phyloP scores from a whole-genome alignment of 1,140 invertebrate species.

The Zaprionus tsacasi region DNA sequence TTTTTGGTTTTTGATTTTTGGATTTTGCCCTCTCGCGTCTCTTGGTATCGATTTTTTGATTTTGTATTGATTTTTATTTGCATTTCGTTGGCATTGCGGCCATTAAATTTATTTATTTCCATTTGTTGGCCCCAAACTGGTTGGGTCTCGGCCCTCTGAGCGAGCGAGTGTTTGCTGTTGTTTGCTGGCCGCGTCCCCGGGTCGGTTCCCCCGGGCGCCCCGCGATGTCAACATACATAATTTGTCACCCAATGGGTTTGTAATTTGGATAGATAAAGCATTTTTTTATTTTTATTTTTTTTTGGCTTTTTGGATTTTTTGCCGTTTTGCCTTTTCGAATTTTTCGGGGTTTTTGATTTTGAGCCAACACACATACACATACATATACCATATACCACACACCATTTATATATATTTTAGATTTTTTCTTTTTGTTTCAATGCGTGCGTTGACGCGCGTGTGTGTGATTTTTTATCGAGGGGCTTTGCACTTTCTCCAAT shows the following conservation, averaged over 20 bases:
- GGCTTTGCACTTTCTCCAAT: slow-evolving; percentile 79
- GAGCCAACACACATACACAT: neutral
- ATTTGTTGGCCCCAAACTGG: slow-evolving; percentile 69
- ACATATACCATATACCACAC: neutral
- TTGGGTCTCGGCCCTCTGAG: slow-evolving; percentile 32
- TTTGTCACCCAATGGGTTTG: slow-evolving; percentile 76
- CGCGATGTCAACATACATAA: slow-evolving; percentile 66
- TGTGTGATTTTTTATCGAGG: slow-evolving; percentile 39
- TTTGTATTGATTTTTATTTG: slow-evolving; percentile 73
- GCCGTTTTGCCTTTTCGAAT: slow-evolving; percentile 20
- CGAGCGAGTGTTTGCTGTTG: slow-evolving; percentile 71
- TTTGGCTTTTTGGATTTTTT: slow-evolving; percentile 34
- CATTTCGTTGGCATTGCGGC: slow-evolving; percentile 78
- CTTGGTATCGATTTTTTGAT: slow-evolving; percentile 14
- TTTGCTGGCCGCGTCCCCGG: slow-evolving; percentile 54
- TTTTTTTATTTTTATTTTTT: slow-evolving; percentile 65
- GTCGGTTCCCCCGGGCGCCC: slow-evolving; percentile 23
- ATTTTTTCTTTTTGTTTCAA: slow-evolving; percentile 6
- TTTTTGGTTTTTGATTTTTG: slow-evolving; percentile 36
- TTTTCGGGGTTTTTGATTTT: slow-evolving; percentile 46
- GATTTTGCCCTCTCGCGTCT: slow-evolving; percentile 3
- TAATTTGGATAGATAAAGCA: slow-evolving; percentile 74
- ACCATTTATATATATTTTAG: neutral
- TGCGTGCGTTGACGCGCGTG: slow-evolving; percentile 13
- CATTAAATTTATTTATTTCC: slow-evolving; percentile 78